Evolutionary conservation across 2,113 vertebrate species (phyloP), one percentile per base, ranked within the genome.

Genomic region (Xiphophorus couchianus): DNA sequence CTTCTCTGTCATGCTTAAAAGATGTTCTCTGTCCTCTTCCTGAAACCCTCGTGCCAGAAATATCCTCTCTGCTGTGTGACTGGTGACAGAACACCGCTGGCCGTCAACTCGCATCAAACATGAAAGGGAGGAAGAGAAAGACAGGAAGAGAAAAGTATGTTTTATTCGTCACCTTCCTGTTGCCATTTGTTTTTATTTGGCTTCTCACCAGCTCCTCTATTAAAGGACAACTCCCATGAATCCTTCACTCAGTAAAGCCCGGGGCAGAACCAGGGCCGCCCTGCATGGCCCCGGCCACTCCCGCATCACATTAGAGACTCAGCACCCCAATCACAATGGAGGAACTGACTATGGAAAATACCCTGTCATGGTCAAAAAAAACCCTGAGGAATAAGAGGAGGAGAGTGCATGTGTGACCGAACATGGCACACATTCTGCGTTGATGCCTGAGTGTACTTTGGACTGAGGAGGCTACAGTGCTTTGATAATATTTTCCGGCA

Each of bases 31-130:
- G 78, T 89, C 74, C 69, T 75, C 51, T 78, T 78, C 70, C 77
- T 81, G 27, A 76, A 86, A 88, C 79, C 77, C 65, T 80, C 22
- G 48, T 60, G 83, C 85, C 85, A 86, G 80, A 91, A 89, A 91
- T 86, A 91, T 89, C 86, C 81, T 79, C 63, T 70, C 54, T 82
- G 77, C 76, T 82, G 65, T 76, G 81, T 78, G 71, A 76, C 73
- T 83, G 82, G 69, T 84, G 89, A 89, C 80, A 86, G 81, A 88
- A 84, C 76, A 71, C 86, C 79, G 77, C 76, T 80, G 82, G 78
- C 74, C 62, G 64, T 92, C 87, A 85, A 71, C 82, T 86, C 83
- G 5, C 64, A 92, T 91, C 87, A 89, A 31, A 85, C 78, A 67
- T 81, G 66, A 83, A 84, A 71, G 74, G 76, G 54, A 84, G 62